Evolutionary conservation across 2,797 vertebrate species (phyloP).

Genomic region (Lepus townsendii): DNA sequence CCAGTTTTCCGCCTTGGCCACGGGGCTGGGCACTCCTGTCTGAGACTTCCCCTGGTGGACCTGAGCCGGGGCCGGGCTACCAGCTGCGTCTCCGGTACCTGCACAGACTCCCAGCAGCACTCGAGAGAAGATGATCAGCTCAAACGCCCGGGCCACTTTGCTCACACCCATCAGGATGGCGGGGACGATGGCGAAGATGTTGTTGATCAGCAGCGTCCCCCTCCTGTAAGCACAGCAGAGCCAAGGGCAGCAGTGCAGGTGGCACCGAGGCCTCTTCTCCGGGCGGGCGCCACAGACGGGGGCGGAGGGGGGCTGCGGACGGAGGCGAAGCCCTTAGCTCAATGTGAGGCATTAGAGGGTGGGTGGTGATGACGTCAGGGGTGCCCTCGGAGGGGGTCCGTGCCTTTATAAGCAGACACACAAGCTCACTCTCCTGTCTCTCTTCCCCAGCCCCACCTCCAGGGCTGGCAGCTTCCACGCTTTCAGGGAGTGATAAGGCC

Average conservation of each 20-base stretch:
- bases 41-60: fast-evolving
- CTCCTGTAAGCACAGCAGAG: slow-evolving; percentile 88
- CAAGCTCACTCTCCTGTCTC: background rate
- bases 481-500: background rate
- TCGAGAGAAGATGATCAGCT: slow-evolving; percentile 93
- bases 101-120: slow-evolving; percentile 95
- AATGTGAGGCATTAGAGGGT: background rate
- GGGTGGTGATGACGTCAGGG: no score
- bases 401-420: background rate
- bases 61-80: background rate
- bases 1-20: background rate
- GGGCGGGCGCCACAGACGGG: background rate
- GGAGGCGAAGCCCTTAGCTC: background rate
- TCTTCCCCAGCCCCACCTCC: no score
- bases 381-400: background rate
- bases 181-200: slow-evolving; percentile 94
- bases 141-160: slow-evolving; percentile 90
- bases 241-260: fast-evolving
- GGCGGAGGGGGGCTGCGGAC: background rate
- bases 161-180: slow-evolving; percentile 95
- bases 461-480: no score
- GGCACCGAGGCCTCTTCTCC: background rate
- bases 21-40: background rate
- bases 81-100: slow-evolving; percentile 86
- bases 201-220: slow-evolving; percentile 95